A percentile compares a stretch with the other conserved stretches of the same genome.
Evolutionary conservation across 2,888 invertebrate species (phyloP).

Genomic region (Beris morrisii): DNA sequence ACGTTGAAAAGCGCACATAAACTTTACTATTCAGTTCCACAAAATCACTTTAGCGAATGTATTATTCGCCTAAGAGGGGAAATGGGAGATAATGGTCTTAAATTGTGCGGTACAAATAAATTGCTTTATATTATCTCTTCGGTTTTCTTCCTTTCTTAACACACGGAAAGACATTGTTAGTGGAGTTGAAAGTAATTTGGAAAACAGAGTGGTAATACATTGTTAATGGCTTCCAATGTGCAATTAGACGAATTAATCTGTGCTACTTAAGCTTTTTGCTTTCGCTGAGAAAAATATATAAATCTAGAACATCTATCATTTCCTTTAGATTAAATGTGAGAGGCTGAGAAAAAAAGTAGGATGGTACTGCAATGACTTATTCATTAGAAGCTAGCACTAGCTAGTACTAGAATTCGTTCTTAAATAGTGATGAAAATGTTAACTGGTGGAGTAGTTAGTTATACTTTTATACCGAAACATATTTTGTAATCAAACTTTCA

Average conservation of each 20-base stretch:
- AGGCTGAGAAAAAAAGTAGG: background rate
- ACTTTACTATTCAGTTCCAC: constrained; percentile 29
- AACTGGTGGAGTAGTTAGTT: no score
- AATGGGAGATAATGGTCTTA: constrained; percentile 39
- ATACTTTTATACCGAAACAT: no score
- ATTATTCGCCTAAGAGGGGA: constrained; percentile 33
- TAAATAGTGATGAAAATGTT: no score
- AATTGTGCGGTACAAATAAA: constrained; percentile 42
- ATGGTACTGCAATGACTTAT: no score
- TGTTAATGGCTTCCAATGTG: constrained; percentile 30
- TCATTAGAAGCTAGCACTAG: no score
- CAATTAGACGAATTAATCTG: constrained; percentile 29
- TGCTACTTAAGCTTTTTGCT: constrained; percentile 11
- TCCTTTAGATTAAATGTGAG: constrained; percentile 15
- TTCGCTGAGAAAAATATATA: background rate
- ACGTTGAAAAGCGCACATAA: constrained; percentile 29
- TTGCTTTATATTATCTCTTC: constrained; percentile 37
- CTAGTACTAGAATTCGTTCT: no score
- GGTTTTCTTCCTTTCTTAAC: constrained; percentile 10
- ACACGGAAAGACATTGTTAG: constrained; percentile 18
- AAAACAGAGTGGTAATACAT: constrained; percentile 18
- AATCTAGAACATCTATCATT: constrained; percentile 11
- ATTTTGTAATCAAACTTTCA: no score
- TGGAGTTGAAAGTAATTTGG: constrained; percentile 24
- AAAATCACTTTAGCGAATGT: constrained; percentile 33